These are phyloP conservation scores for Parapsyche elsis DNA, from an alignment of 1,140 invertebrate genomes.

Conservation along the genomic window DNA sequence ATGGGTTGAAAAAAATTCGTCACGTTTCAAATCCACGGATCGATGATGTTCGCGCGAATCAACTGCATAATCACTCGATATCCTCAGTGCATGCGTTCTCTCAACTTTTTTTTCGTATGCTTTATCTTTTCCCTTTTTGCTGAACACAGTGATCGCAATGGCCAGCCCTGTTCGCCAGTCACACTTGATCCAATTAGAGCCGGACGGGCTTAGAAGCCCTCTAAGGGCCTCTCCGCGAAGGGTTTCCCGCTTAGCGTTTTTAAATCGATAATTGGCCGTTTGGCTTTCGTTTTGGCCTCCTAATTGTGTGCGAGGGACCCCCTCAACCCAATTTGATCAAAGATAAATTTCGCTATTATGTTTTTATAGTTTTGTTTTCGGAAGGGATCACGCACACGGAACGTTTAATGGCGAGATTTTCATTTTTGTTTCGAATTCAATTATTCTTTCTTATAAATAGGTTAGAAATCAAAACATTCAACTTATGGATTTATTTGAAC, in stretches of 20 bases:
- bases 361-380: constrained; percentile 39
- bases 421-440: background rate
- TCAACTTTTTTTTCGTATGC: too few relatives aligned
- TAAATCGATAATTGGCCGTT: constrained; percentile 55
- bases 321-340: constrained; percentile 18
- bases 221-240: constrained; percentile 42
- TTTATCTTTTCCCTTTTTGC: constrained; percentile 22
- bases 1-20: too few relatives aligned
- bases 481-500: too few relatives aligned
- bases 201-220: constrained; percentile 49
- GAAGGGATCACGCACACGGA: constrained; percentile 5
- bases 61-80: too few relatives aligned
- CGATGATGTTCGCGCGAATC: too few relatives aligned
- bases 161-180: background rate
- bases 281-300: constrained; percentile 43
- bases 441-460: too few relatives aligned
- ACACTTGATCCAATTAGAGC: constrained; percentile 53
- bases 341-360: constrained; percentile 43
- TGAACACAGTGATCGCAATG: background rate
- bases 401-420: constrained; percentile 8
- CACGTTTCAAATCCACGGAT: too few relatives aligned
- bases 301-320: constrained; percentile 44
- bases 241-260: constrained; percentile 54
- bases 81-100: too few relatives aligned
- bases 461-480: too few relatives aligned